Evolutionary conservation across 2,797 vertebrate genomes (phyloP).

Genomic region (Rallus crepitans): DNA sequence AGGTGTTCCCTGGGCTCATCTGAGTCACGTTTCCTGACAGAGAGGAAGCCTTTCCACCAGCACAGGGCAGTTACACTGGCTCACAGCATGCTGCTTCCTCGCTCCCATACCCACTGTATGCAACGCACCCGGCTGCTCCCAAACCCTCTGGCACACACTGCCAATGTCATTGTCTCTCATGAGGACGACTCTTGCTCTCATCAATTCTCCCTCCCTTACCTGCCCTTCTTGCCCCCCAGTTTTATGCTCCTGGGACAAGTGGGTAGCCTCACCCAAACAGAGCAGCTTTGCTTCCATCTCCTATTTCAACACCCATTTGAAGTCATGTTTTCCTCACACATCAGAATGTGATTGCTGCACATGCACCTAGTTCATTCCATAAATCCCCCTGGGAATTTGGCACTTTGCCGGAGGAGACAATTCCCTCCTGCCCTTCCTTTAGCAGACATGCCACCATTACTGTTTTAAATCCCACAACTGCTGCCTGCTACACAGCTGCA

Average conservation of each 20-base stretch:
- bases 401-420: background rate
- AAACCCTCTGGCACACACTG: background rate
- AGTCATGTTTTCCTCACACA: background rate
- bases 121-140: rapidly evolving
- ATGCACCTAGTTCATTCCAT: background rate
- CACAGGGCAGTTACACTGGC: background rate
- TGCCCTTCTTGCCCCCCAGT: background rate
- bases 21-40: background rate
- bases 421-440: background rate
- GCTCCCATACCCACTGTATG: background rate
- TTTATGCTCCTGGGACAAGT: background rate
- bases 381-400: background rate
- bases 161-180: background rate
- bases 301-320: background rate
- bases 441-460: rapidly evolving
- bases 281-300: background rate
- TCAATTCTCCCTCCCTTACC: background rate
- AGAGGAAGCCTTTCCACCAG: background rate
- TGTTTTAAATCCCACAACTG: background rate
- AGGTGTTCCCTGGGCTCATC: background rate
- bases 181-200: background rate
- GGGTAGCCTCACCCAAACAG: background rate
- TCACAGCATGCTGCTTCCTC: rapidly evolving
- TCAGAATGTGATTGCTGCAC: too few relatives aligned
- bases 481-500: rapidly evolving